A percentile compares a stretch with the other conserved stretches of the same genome.
Conservation (phyloP, 2,888 invertebrate genomes). For the Empis stercorea region DNA sequence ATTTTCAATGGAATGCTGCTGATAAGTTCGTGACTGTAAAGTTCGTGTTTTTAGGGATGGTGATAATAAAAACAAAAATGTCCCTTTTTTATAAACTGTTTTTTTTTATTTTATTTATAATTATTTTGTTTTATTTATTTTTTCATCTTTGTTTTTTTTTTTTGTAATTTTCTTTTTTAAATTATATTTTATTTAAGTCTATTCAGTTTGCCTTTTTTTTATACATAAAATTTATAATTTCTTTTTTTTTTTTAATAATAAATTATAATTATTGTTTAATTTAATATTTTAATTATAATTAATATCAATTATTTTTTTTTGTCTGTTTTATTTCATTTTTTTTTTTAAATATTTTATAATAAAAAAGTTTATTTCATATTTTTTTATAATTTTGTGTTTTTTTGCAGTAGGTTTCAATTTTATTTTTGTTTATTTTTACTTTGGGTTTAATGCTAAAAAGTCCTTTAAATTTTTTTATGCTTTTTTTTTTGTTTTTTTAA, state of each 20-base stretch:
- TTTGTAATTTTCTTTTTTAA: no score
- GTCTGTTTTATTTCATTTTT: slow-evolving; percentile 8
- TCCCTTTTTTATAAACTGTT: no score
- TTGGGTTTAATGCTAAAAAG: slow-evolving; percentile 10
- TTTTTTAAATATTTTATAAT: slow-evolving; percentile 13
- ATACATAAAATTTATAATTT: not conserved
- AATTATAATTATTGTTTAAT: slow-evolving; percentile 2
- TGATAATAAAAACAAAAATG: no score
- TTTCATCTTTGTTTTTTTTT: no score
- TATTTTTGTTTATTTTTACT: slow-evolving; percentile 9
- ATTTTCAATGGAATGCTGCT: no score
- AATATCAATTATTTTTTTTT: slow-evolving; percentile 14
- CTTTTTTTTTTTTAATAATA: slow-evolving; percentile 1
- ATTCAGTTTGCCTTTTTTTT: slow-evolving; percentile 5
- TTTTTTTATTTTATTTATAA: no score
- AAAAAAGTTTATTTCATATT: slow-evolving; percentile 14
- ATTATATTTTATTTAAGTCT: no score
- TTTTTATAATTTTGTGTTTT: slow-evolving; percentile 8
- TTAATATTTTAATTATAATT: slow-evolving; percentile 20
- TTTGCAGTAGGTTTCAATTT: slow-evolving; percentile 31
- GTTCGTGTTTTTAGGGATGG: no score
- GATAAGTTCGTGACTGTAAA: no score
- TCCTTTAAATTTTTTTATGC: no score
- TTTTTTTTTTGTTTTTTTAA: slow-evolving; percentile 14
- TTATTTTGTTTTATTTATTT: no score